Evolutionary conservation across 2,113 vertebrate species (phyloP).

Genomic region (Nicator chloris): DNA sequence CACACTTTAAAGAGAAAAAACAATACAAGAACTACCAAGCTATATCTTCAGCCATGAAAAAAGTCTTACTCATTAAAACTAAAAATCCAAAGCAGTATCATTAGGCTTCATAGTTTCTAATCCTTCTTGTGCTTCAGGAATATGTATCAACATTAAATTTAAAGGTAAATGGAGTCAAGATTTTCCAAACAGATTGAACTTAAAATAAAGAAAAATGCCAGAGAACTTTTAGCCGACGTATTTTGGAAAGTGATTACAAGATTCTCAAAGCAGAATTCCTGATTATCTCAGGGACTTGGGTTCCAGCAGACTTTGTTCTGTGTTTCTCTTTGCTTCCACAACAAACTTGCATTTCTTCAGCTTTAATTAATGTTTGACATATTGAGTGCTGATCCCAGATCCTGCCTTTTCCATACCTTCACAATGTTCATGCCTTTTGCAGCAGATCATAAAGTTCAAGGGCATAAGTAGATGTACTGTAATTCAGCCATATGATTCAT

Average conservation of each 20-base stretch:
- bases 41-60: not conserved
- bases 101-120: not conserved
- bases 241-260: not conserved
- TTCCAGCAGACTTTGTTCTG: not conserved
- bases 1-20: not conserved
- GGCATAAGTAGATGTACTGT: slow-evolving; percentile 4
- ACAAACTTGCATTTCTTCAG: not conserved
- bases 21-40: not conserved
- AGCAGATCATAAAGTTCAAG: slow-evolving; percentile 64
- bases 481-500: slow-evolving; percentile 59
- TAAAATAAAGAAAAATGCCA: not conserved
- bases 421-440: not conserved
- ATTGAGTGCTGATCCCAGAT: not conserved
- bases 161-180: not conserved
- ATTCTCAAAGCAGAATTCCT: not conserved
- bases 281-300: not conserved
- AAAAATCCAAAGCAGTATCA: not conserved
- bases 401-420: not conserved
- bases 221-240: not conserved
- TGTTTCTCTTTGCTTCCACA: not conserved
- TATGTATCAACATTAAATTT: not conserved
- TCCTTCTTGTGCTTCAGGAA: not conserved
- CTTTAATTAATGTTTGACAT: slow-evolving; percentile 1
- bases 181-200: not conserved
- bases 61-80: not conserved